phyloP scores from a whole-genome alignment of 2,888 invertebrate species.

The Capitulum mitella region DNA sequence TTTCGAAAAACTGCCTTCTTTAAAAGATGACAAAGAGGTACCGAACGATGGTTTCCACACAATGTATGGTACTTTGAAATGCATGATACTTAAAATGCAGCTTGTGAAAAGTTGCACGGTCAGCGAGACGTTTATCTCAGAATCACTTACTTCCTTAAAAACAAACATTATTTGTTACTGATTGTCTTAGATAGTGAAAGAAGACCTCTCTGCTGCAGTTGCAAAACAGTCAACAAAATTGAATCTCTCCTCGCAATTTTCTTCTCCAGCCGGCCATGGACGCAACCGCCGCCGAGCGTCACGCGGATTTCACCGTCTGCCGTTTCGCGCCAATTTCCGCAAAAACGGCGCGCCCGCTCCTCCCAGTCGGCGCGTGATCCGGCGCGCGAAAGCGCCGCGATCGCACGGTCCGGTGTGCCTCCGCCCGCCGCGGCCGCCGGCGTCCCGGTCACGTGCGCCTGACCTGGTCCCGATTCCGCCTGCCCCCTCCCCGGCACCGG shows the following conservation, averaged over 20 bases:
- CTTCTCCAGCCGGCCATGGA: conserved; percentile 12
- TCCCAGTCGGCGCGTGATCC: background rate
- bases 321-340: background rate
- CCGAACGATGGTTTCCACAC: too few species aligned
- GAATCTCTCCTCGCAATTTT: background rate
- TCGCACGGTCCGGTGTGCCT: background rate
- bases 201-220: too few species aligned
- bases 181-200: too few species aligned
- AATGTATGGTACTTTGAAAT: too few species aligned
- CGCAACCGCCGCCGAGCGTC: background rate
- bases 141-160: too few species aligned
- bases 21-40: too few species aligned
- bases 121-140: too few species aligned
- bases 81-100: too few species aligned
- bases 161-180: too few species aligned
- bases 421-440: background rate
- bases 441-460: background rate
- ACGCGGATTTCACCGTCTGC: background rate
- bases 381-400: background rate
- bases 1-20: too few species aligned
- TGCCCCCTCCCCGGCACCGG: background rate
- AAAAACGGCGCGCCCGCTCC: background rate
- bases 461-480: background rate
- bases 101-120: too few species aligned
- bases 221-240: background rate